Conservation (phyloP, 2,113 vertebrate genomes). For the Balaenoptera acutorostrata region DNA sequence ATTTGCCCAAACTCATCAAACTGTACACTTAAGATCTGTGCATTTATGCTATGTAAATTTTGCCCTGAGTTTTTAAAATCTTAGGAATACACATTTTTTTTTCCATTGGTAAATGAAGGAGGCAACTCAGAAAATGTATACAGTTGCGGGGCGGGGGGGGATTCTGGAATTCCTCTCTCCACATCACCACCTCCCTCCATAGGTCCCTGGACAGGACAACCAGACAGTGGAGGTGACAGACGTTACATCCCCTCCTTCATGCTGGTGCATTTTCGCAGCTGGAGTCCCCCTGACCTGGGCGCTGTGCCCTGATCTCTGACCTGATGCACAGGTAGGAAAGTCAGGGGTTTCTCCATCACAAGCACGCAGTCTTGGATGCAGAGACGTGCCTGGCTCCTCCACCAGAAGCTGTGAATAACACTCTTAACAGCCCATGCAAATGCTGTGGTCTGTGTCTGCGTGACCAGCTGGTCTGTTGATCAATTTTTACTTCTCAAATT, state of each 20-base stretch:
- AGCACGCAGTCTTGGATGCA: background rate
- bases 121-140: background rate
- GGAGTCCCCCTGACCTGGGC: too few relatives aligned
- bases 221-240: background rate
- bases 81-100: background rate
- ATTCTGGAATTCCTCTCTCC: background rate
- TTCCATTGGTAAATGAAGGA: conserved; percentile 3
- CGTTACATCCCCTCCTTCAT: rapidly evolving
- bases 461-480: conserved; percentile 62
- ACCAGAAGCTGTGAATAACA: conserved; percentile 58
- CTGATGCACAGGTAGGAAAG: background rate
- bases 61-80: background rate
- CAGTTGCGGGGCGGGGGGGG: background rate
- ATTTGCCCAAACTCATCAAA: background rate
- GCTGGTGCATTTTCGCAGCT: rapidly evolving
- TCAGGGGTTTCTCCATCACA: background rate
- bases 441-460: conserved; percentile 48
- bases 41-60: background rate
- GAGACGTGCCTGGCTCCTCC: background rate
- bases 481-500: conserved; percentile 65
- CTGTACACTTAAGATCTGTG: background rate
- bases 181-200: background rate
- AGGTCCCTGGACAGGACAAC: background rate
- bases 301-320: background rate
- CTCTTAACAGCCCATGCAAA: conserved; percentile 43